Percentiles rank a stretch among this genome's conserved stretches.
Conservation (phyloP, 2,797 vertebrate species). For the Capromys pilorides region DNA sequence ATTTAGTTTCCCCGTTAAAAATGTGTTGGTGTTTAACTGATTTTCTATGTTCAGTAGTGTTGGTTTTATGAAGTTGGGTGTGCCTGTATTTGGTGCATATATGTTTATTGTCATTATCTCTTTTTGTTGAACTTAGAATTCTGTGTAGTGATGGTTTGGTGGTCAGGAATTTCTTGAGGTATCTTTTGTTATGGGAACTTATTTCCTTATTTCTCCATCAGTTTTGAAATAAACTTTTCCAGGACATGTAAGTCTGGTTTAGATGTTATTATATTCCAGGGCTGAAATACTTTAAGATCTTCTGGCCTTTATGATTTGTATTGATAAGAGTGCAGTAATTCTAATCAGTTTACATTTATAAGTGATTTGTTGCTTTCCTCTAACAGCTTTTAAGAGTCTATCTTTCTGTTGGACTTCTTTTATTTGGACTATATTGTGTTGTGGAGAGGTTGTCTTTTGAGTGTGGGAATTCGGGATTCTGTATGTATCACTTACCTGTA, state of each 20-base stretch:
- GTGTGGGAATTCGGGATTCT: not conserved
- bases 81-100: not conserved
- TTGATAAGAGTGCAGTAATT: not conserved
- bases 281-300: not conserved
- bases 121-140: not conserved
- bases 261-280: not conserved
- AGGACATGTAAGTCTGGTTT: not conserved
- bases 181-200: not conserved
- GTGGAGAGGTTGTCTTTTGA: not conserved
- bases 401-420: not conserved
- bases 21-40: not conserved
- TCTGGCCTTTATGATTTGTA: not conserved
- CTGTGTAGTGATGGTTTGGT: not conserved
- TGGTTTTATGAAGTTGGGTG: not conserved
- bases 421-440: not conserved
- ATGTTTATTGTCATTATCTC: not conserved
- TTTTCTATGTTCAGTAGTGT: not conserved
- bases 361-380: not conserved
- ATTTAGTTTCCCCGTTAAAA: not conserved
- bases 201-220: not conserved
- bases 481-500: not conserved
- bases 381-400: not conserved
- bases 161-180: not conserved
- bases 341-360: not conserved
- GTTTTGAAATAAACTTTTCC: not conserved